Percentiles rank a stretch among this genome's conserved stretches.
phyloP scores from a whole-genome alignment of 2,113 vertebrate species.

The Parus major region DNA sequence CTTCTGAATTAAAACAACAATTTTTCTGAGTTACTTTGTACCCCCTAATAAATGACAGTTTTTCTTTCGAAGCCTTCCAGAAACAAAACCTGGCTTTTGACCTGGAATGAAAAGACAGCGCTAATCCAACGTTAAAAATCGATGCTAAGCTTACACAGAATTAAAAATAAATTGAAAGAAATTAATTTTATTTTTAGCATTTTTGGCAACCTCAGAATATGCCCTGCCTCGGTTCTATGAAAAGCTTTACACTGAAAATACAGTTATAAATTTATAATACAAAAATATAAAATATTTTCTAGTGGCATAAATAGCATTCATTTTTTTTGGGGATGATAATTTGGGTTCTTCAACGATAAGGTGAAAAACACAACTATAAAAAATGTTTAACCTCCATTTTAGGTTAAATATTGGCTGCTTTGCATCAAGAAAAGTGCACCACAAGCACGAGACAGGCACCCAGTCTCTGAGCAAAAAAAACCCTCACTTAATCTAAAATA shows the following conservation, averaged over 20 bases:
- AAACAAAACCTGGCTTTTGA: neutral
- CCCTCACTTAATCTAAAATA: neutral
- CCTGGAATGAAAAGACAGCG: neutral
- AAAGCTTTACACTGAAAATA: neutral
- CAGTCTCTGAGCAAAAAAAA: accelerated
- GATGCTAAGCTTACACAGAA: neutral
- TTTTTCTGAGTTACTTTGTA: neutral
- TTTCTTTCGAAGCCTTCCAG: conserved; percentile 26
- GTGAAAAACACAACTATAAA: neutral
- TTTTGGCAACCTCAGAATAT: neutral
- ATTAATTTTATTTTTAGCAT: neutral
- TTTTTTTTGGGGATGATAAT: neutral
- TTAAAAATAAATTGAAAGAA: neutral
- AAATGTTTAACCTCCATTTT: accelerated
- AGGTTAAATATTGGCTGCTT: neutral
- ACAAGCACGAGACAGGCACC: neutral
- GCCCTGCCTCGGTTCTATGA: accelerated
- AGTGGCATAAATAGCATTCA: accelerated
- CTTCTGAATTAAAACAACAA: neutral
- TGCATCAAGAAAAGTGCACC: neutral
- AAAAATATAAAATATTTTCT: neutral
- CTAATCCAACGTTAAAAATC: neutral
- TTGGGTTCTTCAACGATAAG: neutral
- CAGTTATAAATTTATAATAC: neutral
- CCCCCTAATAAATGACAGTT: neutral